Conservation (phyloP, 2,113 vertebrate genomes). For the Eurypyga helias region DNA sequence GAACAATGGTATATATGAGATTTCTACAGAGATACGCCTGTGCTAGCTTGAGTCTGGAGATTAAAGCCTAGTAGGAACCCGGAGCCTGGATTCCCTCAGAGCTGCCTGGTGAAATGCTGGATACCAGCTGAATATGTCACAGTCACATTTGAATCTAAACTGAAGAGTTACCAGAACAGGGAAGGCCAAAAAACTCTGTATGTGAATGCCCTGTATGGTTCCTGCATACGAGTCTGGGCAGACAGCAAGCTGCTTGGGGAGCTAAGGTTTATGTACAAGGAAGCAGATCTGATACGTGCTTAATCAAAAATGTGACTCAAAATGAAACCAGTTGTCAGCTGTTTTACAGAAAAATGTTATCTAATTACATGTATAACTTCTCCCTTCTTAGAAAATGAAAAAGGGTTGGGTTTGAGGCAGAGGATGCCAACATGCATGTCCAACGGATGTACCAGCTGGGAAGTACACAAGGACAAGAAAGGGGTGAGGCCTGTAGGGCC, state of each 20-base stretch:
- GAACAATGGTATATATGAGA: not conserved
- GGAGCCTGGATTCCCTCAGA: not conserved
- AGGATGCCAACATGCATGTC: not conserved
- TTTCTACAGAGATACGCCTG: not conserved
- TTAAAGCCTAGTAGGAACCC: not conserved
- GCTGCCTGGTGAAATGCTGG: not conserved
- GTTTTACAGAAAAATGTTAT: not conserved
- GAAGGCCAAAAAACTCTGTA: not conserved
- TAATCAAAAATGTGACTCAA: not conserved
- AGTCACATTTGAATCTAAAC: not conserved
- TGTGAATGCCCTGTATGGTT: rapidly evolving
- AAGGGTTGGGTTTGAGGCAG: not conserved
- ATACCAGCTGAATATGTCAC: not conserved
- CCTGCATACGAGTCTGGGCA: not conserved
- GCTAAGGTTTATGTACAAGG: not conserved
- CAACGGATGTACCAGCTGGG: not conserved
- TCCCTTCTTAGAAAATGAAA: not conserved
- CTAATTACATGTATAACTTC: not conserved
- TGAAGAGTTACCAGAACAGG: not conserved
- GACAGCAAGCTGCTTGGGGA: not conserved
- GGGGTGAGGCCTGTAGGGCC: rapidly evolving
- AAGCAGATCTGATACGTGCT: not conserved
- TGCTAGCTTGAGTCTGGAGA: not conserved
- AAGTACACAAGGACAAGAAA: not conserved
- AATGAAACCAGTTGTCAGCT: constrained; percentile 18